phyloP scores from a whole-genome alignment of 2,888 invertebrate species.

The Ganaspis brasiliensis region DNA sequence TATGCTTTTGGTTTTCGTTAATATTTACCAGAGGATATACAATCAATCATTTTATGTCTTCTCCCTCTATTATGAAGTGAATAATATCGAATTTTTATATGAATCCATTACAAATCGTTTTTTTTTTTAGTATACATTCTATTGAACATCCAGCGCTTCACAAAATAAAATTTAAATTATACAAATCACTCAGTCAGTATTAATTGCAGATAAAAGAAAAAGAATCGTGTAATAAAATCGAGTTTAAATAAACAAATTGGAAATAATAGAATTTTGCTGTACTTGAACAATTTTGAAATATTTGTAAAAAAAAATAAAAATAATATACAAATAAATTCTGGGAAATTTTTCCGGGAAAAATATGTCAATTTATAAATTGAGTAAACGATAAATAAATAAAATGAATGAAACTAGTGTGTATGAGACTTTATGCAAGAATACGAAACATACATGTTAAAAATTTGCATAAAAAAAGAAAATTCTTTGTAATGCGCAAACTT shows the following conservation, averaged over 20 bases:
- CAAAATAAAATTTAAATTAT: neutral
- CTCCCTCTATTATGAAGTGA: neutral
- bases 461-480: neutral
- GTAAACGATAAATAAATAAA: neutral
- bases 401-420: too few relatives aligned
- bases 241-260: too few relatives aligned
- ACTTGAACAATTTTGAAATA: too few relatives aligned
- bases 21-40: constrained; percentile 1
- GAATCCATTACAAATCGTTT: constrained; percentile 10
- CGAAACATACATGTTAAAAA: neutral
- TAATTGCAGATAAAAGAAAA: neutral
- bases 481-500: constrained; percentile 25
- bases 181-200: neutral
- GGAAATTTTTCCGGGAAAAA: too few relatives aligned
- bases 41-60: constrained; percentile 16
- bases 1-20: neutral
- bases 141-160: constrained; percentile 22
- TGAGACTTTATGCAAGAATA: too few relatives aligned
- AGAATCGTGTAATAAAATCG: neutral
- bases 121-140: neutral
- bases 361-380: too few relatives aligned
- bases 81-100: constrained; percentile 22
- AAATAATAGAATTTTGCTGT: too few relatives aligned
- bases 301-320: too few relatives aligned
- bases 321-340: too few relatives aligned